Percentiles rank a stretch among this genome's conserved stretches.
These are phyloP conservation scores for Tetramorium simillimum DNA, from an alignment of 1,140 invertebrate species.

Conservation along the genomic window DNA sequence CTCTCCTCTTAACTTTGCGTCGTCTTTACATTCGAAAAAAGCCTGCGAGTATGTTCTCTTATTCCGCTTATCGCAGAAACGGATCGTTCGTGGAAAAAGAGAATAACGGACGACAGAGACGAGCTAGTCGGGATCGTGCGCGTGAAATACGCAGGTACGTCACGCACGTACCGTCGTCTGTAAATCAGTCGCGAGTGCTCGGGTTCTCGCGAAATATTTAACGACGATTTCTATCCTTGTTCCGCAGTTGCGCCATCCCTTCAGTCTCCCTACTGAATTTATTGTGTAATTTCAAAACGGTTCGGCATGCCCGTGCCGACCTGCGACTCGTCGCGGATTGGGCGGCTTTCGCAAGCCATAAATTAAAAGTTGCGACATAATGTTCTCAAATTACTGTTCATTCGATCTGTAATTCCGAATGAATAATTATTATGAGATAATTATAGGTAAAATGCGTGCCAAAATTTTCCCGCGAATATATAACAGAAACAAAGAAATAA, in stretches of 20 bases:
- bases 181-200: constrained; percentile 59
- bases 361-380: constrained; percentile 55
- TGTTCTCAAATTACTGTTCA: constrained; percentile 13
- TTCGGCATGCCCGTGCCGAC: constrained; percentile 26
- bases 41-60: constrained; percentile 17
- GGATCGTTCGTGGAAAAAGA: neutral
- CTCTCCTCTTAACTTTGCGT: constrained; percentile 8
- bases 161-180: constrained; percentile 42
- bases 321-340: constrained; percentile 16
- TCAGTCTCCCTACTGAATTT: constrained; percentile 8
- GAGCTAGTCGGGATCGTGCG: neutral
- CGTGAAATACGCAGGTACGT: constrained; percentile 49
- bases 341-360: constrained; percentile 36
- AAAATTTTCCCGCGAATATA: neutral
- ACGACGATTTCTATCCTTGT: constrained; percentile 26
- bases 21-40: constrained; percentile 33
- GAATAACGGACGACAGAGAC: neutral
- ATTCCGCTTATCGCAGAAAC: constrained; percentile 10
- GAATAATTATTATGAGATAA: neutral
- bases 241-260: neutral
- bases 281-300: constrained; percentile 60
- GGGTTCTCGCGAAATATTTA: constrained; percentile 39
- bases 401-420: constrained; percentile 25
- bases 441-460: neutral
- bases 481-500: neutral